These are phyloP conservation scores for Neolamprologus kungweensis DNA, from an alignment of 2,113 vertebrate species.

Conservation along the genomic window DNA sequence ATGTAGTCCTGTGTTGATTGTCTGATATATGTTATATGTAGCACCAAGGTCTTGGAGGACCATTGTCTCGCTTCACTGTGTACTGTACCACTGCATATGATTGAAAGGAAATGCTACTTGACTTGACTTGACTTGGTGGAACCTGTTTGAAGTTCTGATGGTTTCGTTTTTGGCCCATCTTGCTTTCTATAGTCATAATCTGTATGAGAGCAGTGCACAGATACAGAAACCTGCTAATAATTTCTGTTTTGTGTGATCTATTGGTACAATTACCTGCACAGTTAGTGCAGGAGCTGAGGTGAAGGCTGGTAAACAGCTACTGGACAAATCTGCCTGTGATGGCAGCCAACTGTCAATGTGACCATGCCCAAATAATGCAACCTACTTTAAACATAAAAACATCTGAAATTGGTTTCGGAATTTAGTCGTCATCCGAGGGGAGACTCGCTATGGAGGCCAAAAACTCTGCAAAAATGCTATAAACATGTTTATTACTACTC, in stretches of 20 bases:
- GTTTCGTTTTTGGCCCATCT: background rate
- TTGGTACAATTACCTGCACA: background rate
- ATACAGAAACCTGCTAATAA: background rate
- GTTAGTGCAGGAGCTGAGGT: fast-evolving
- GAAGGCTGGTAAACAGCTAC: background rate
- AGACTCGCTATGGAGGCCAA: background rate
- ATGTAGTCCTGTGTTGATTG: background rate
- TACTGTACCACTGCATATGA: background rate
- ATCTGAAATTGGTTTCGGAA: fast-evolving
- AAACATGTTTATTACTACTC: background rate
- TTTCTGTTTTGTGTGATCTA: background rate
- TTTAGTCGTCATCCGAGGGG: background rate
- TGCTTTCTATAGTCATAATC: background rate
- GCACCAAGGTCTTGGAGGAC: background rate
- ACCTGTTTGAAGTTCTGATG: background rate
- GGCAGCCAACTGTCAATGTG: background rate
- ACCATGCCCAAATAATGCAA: background rate
- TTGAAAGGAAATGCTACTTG: background rate
- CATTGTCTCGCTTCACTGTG: background rate
- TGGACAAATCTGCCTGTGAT: fast-evolving
- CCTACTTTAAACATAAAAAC: background rate
- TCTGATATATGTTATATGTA: background rate
- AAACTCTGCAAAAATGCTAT: background rate
- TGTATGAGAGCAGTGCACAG: background rate
- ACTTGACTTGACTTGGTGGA: background rate